phyloP scores from a whole-genome alignment of 35 echinoderm and acorn worm species.

The Chiridota heheva region DNA sequence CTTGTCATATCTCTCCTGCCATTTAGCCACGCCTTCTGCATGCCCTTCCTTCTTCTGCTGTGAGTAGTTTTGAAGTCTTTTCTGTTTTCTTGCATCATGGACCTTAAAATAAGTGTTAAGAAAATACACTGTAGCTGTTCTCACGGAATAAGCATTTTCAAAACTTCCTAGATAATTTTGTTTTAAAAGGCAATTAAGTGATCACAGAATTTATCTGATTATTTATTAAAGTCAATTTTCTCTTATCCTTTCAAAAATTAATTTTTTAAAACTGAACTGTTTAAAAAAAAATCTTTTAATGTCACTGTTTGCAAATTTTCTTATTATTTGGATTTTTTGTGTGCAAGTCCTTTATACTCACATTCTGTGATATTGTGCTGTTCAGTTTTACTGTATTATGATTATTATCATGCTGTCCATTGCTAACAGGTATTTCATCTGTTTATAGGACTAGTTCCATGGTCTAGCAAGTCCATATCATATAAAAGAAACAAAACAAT shows the following conservation, averaged over 20 bases:
- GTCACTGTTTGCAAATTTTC: no score
- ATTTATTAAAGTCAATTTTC: background rate
- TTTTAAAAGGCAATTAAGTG: background rate
- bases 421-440: no score
- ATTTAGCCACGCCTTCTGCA: slow-evolving; percentile 58
- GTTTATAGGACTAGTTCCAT: no score
- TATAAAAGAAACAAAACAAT: no score
- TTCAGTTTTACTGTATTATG: no score
- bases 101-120: slow-evolving; percentile 31
- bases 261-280: background rate
- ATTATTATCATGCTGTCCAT: no score
- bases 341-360: no score
- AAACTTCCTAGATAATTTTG: no score
- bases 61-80: slow-evolving; percentile 53
- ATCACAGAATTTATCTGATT: background rate
- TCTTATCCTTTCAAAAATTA: background rate
- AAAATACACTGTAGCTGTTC: background rate
- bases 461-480: no score
- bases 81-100: slow-evolving; percentile 67
- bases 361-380: no score
- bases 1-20: slow-evolving; percentile 72
- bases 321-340: no score
- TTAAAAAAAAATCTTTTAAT: no score
- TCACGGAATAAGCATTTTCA: background rate
- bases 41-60: slow-evolving; percentile 49